Percentiles rank a stretch among this genome's conserved stretches.
These are phyloP conservation scores for Australoheros facetus DNA, from an alignment of 2,797 vertebrate species.

Conservation along the genomic window DNA sequence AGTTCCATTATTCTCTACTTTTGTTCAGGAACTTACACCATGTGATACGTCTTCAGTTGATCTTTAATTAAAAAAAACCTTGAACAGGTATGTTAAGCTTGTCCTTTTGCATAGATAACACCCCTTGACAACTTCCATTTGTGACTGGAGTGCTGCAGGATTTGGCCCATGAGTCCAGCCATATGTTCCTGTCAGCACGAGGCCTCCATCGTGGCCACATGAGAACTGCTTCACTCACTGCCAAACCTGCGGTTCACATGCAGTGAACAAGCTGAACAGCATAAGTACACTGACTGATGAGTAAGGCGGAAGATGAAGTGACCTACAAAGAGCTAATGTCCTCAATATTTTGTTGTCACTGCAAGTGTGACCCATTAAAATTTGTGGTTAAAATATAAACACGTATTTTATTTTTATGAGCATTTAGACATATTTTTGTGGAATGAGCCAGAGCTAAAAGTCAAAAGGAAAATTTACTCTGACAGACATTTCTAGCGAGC, in stretches of 20 bases:
- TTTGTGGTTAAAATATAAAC: neutral
- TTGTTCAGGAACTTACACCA: neutral
- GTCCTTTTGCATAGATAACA: constrained; percentile 11
- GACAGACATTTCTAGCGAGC: neutral
- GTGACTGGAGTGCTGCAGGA: constrained; percentile 30
- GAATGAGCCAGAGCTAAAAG: neutral
- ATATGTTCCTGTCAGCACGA: constrained; percentile 54
- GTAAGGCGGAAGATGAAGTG: constrained; percentile 18
- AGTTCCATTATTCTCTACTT: neutral
- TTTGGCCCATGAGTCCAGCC: constrained; percentile 40
- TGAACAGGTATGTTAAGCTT: neutral
- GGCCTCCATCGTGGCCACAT: constrained; percentile 34
- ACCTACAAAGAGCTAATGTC: constrained; percentile 27
- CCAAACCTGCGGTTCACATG: constrained; percentile 43
- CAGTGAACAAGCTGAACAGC: constrained; percentile 20
- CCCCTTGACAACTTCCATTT: constrained; percentile 25
- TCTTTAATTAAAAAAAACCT: neutral
- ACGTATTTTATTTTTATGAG: neutral
- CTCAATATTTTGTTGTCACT: constrained; percentile 4
- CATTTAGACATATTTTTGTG: neutral
- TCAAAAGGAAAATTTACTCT: neutral
- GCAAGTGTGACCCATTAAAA: neutral
- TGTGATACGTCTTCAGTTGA: neutral
- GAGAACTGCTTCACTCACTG: constrained; percentile 33
- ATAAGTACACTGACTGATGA: constrained; percentile 28